Base-by-base conservation (phyloP, 2,113 vertebrate species). In the Isurus oxyrinchus region DNA sequence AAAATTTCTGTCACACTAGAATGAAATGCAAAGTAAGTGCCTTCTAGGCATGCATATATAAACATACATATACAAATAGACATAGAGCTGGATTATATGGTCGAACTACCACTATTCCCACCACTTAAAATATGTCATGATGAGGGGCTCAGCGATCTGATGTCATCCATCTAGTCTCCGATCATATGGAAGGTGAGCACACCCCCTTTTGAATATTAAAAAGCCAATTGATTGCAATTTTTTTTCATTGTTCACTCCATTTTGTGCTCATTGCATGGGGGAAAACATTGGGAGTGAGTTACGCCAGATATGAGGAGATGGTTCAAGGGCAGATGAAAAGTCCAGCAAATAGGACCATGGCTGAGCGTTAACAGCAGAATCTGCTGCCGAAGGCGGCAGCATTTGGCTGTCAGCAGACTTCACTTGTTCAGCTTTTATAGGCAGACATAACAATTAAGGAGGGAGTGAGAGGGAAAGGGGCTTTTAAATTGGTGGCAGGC, bases 1-100 rank as follows among this genome's bases (percentile, higher is more conserved):
- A 97, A 84, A 96, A 96, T 53, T 61, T 96, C 57, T 0, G 86
- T 96, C 40, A 98, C 97, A 2, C 97, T 98, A 86, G 40, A 94
- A 0, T 90, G 44, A 97, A 76, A 96, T 96, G 96, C 95, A 96
- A 72, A 31, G 35, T 59, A 59, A 59, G 55, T 91, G 40, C 40
- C 40, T 44, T 49, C 16, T 40, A 21, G 21, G 40, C 40, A 84
- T 6, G 40, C 40, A 84, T 5, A 76, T 49, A 84, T 44, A 23
- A 21, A 84, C 81, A 44, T 5, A 44, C 40, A 44, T 84, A 23
- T 44, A 84, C 79, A 49, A 84, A 84, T 84, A 84, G 14, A 49
- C n/a, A 84, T 84, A 44, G 81, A 40, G 35, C 27, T 72, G 69
- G 5, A 72, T 76, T 76, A 19, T 11, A 76, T 10, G 72, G 72